Conservation (phyloP, 2,797 vertebrate species). For the Diplodus puntazzo region DNA sequence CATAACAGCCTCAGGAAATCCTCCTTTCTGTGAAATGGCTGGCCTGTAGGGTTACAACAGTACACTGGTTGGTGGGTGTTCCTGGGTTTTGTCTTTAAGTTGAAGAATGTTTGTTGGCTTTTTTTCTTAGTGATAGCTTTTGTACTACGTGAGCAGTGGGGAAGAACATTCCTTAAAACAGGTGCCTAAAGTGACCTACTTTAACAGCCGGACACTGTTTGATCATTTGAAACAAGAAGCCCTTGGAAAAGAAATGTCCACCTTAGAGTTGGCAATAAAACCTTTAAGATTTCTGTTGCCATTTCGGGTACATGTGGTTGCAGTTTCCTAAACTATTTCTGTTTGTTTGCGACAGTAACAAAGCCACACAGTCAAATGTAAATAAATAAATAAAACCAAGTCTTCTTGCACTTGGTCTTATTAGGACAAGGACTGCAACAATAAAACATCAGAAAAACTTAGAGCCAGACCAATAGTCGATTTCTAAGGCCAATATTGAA, state of each 20-base stretch:
- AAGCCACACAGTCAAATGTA: not conserved
- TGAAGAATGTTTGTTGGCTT: constrained; percentile 5
- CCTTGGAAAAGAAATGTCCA: not conserved
- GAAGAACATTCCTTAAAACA: not conserved
- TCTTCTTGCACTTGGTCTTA: not conserved
- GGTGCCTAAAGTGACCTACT: constrained; percentile 3
- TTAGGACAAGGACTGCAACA: not conserved
- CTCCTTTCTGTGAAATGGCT: not conserved
- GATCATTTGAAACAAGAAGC: constrained; percentile 10
- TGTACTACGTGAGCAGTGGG: not conserved
- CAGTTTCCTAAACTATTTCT: constrained; percentile 2
- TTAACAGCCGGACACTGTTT: constrained; percentile 31
- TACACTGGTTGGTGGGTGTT: not conserved
- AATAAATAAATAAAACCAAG: not conserved
- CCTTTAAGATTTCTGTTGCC: not conserved
- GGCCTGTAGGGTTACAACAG: constrained; percentile 1
- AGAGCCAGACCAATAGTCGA: no score
- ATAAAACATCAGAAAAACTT: no score
- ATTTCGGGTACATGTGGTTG: not conserved
- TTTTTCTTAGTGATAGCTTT: not conserved
- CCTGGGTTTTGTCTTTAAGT: not conserved
- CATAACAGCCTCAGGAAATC: constrained; percentile 28
- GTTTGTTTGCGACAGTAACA: not conserved
- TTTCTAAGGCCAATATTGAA: no score
- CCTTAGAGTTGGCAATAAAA: constrained; percentile 3